Conservation (phyloP, 2,797 vertebrate species). For the Anguilla anguilla region DNA sequence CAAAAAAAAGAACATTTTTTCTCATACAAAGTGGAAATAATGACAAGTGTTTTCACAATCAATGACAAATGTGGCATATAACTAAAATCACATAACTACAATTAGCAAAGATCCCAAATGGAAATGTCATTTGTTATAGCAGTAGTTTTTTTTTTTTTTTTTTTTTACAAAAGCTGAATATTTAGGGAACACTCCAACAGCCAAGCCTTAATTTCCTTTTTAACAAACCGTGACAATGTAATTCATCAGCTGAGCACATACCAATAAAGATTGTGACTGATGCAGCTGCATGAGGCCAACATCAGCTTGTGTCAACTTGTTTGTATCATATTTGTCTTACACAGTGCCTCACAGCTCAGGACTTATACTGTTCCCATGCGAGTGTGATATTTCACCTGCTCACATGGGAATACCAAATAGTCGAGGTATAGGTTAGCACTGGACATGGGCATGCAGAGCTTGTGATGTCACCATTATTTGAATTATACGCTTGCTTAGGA, state of each 20-base stretch:
- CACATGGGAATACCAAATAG: neutral
- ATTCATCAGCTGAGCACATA: conserved; percentile 6
- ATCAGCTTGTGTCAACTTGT: neutral
- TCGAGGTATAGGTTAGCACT: neutral
- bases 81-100: neutral
- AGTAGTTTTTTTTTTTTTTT: neutral
- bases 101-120: neutral
- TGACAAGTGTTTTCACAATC: neutral
- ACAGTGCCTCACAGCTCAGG: neutral
- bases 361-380: neutral
- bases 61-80: neutral
- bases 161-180: neutral
- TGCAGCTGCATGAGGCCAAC: neutral
- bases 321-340: neutral
- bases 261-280: neutral
- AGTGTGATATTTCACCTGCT: neutral
- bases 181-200: neutral
- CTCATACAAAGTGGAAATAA: neutral
- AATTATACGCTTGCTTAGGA: neutral
- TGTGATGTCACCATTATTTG: neutral
- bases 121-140: neutral
- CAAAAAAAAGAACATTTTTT: neutral
- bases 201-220: neutral
- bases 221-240: neutral
- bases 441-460: neutral